Evolutionary conservation across 2,797 vertebrate genomes (phyloP).

Genomic region (Miichthys miiuy): DNA sequence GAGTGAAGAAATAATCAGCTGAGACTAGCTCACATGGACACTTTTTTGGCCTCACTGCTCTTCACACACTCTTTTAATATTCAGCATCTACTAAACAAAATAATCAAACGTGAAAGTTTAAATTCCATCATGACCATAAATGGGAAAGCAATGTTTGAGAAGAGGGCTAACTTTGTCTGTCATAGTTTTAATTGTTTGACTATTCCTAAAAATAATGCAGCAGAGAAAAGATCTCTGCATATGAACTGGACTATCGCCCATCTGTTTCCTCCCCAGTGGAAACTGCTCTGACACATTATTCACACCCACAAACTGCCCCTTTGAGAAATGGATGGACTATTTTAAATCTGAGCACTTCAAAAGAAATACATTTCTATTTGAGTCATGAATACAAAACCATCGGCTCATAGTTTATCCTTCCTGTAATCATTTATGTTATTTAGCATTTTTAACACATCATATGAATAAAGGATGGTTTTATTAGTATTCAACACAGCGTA

Average conservation of each 20-base stretch:
- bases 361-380: no score
- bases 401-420: no score
- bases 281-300: background rate
- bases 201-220: background rate
- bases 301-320: background rate
- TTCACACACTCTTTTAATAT: background rate
- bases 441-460: background rate
- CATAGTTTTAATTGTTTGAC: background rate
- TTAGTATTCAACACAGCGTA: no score
- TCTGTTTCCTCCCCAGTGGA: background rate
- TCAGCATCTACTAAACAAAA: background rate
- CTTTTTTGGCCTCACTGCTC: no score
- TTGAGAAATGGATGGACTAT: background rate
- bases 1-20: background rate
- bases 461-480: no score
- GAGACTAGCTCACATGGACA: slow-evolving; percentile 1
- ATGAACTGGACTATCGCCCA: no score
- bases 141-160: background rate
- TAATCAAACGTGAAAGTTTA: background rate
- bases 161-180: background rate
- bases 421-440: no score
- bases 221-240: background rate
- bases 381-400: no score
- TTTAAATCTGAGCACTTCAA: background rate
- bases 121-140: background rate